Conservation (phyloP, 2,113 vertebrate genomes). For the Crotophaga sulcirostris region DNA sequence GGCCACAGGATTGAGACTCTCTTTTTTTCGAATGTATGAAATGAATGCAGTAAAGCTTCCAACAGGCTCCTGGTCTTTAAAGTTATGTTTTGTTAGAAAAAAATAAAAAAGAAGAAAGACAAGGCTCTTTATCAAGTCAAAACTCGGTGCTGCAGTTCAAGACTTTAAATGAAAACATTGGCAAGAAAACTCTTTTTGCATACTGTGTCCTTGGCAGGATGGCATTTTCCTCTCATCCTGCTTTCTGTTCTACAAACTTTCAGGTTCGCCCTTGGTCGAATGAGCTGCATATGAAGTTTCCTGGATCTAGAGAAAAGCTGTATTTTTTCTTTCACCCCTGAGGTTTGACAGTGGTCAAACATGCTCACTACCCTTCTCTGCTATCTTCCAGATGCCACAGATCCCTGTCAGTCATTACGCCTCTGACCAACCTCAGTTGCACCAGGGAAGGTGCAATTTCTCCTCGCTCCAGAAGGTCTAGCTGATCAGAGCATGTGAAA, state of each 20-base stretch:
- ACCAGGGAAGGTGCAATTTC: neutral
- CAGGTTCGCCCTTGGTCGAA: neutral
- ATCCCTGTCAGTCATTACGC: fast-evolving
- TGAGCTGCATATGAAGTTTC: neutral
- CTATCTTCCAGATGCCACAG: neutral
- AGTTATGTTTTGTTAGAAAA: neutral
- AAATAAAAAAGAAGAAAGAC: neutral
- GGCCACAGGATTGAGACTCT: neutral
- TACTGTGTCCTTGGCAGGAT: neutral
- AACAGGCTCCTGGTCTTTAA: neutral
- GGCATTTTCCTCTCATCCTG: neutral
- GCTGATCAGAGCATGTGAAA: neutral
- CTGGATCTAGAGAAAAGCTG: neutral
- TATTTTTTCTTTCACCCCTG: neutral
- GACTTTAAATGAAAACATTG: neutral
- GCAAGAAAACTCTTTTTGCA: neutral
- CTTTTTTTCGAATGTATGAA: neutral
- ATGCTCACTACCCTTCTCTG: neutral
- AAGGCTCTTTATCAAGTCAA: neutral
- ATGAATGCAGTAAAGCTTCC: neutral
- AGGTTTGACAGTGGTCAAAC: neutral
- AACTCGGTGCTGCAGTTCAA: neutral
- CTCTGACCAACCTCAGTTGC: neutral
- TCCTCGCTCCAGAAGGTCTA: neutral
- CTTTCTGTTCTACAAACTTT: neutral